Base-by-base conservation (phyloP, 2,888 invertebrate species). In the Drosophila anomalata region DNA sequence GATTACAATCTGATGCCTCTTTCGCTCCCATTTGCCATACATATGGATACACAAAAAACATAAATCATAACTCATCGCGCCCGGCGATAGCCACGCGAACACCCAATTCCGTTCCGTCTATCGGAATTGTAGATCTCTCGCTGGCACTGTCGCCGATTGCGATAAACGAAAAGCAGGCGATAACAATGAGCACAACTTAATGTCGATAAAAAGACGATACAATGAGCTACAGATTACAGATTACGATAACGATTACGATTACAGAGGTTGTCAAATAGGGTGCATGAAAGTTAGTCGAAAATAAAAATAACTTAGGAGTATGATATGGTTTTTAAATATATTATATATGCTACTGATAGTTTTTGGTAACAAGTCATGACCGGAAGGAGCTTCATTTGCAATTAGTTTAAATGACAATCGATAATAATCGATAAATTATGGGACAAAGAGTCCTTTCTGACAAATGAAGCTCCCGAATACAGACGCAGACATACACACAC, bases 1-100 rank as follows among this genome's bases (percentile, higher is more conserved):
- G 74, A 77, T 84, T 84, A 78, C 73, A 87, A 90, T 90, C 90
- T 90, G 90, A 90, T 89, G 81, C 82, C 89, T 90, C 90, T 90
- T 90, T 90, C 90, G 89, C 90, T 90, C 90, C 90, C 90, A 90
- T 87, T 90, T 88, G 87, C 88, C 89, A 89, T 89, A 89, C 89
- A 87, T 65, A 68, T 85, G 84, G 73, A 75, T 84, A 84, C 75
- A 88, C 78, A 88, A 76, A 36, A 50, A 36, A 50, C 7, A 33
- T 48, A 71, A 70, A 81, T 12, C 57, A 52, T 77, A 41, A 74
- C 31, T 3, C 17, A 11, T 33, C 36, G n/a, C n/a, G 31, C 63
- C 63, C 61, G 24, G 31, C 61, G 61, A 39, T 41, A 39, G 0
- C 62, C 61, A 17, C 17, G 33, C 22, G 39, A 14, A 41, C 8